Evolutionary conservation across 2,888 invertebrate genomes (phyloP), one percentile per base, ranked within the genome.

Genomic region (Heliconius hortense): DNA sequence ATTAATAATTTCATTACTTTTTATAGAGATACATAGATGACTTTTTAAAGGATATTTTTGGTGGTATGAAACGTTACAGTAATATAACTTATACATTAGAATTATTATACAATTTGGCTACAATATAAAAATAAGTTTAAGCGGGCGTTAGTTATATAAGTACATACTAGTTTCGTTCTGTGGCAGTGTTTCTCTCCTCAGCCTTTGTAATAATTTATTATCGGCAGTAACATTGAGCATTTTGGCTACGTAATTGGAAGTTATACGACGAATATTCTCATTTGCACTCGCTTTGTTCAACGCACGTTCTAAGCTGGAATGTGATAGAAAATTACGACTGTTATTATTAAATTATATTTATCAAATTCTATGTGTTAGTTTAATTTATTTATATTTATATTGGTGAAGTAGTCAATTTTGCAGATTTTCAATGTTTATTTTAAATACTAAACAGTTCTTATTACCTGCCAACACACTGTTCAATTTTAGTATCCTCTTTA

Each of bases 391-490:
- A 43, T 43, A 13, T 43, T 43, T 43, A 48, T 48, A 7, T 5
- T 7, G 2, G 48, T 48, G 48, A 8, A 21, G 18, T 18, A 48
- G 18, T 48, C 0, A 18, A 48, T 7, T 48, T 5, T 48, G 5
- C 2, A 2, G 0, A 21, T 21, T 48, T 48, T 48, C 21, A 21
- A 48, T 48, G 1, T 48, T 48, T 48, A 48, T 48, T 48, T 59
- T 56, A 7, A 21, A 35, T 43, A 67, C 26, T 59, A 35, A 53
- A 70, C 13, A 26, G 0, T 59, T 15, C 7, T 26, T 74, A 11
- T 60, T 28, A 92, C 92, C 87, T 89, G 53, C 80, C 60, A 31
- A 87, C 80, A 71, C 84, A 83, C 5, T 85, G 84, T 15, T 91
- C 89, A 7, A 84, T 81, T 43, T 80, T 81, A 4, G 86, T 80